Conservation (phyloP, 2,797 vertebrate genomes). For the Hemibagrus guttatus region DNA sequence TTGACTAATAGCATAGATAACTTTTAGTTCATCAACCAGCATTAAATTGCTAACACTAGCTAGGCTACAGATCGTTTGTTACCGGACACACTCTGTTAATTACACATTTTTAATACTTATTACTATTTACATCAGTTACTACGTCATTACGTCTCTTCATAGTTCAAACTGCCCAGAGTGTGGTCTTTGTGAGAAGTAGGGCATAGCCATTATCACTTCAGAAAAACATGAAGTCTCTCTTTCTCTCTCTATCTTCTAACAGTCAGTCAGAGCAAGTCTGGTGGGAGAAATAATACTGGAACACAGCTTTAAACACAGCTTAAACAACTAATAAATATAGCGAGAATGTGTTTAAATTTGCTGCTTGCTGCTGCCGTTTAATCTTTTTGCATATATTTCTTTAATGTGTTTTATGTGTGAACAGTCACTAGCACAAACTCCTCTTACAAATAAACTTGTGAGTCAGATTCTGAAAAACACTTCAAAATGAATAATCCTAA, state of each 20-base stretch:
- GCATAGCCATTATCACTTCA: not conserved
- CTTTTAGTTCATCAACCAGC: not conserved
- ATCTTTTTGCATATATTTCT: not conserved
- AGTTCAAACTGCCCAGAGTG: not conserved
- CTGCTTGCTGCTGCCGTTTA: not conserved
- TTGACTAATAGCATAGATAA: not conserved
- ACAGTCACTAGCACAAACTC: not conserved
- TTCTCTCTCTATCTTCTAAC: not conserved
- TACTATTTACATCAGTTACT: not conserved
- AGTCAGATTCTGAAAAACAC: not conserved
- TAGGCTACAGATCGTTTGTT: not conserved
- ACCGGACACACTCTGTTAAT: not conserved
- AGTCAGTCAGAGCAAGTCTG: not conserved
- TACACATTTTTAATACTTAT: not conserved
- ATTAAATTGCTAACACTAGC: not conserved
- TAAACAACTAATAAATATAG: not conserved
- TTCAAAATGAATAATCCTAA: not conserved
- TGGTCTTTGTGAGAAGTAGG: too few species aligned
- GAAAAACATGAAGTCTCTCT: not conserved
- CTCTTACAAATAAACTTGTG: not conserved
- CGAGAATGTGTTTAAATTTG: not conserved
- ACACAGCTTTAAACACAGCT: not conserved
- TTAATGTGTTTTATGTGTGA: not conserved
- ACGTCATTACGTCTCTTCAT: not conserved
- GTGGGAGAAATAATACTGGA: not conserved